phyloP scores from a whole-genome alignment of 2,888 invertebrate species.

The Cryptosula pallasiana region DNA sequence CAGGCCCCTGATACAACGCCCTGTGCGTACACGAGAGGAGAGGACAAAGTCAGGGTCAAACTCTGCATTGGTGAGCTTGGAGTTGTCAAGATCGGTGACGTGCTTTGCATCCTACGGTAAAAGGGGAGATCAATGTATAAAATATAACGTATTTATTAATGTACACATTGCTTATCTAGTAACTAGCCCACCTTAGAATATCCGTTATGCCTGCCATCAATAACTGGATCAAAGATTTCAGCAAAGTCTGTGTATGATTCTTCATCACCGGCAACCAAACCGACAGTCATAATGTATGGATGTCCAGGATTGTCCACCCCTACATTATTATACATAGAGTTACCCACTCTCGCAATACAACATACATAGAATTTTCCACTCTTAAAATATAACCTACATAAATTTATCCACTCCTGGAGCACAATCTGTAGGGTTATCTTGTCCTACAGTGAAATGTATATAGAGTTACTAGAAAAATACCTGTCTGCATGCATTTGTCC shows the following conservation, averaged over 20 bases:
- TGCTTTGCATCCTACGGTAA: conserved; percentile 28
- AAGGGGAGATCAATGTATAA: too few relatives aligned
- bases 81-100: conserved; percentile 30
- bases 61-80: conserved; percentile 27
- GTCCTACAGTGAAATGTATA: too few relatives aligned
- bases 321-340: not conserved
- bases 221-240: conserved; percentile 38
- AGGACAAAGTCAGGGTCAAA: conserved; percentile 36
- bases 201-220: conserved; percentile 32
- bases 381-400: too few relatives aligned
- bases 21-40: conserved; percentile 33
- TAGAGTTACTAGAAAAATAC: too few relatives aligned
- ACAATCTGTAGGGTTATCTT: too few relatives aligned
- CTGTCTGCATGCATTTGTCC: conserved; percentile 31
- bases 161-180: too few relatives aligned
- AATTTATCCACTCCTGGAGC: too few relatives aligned
- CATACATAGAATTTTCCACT: too few relatives aligned
- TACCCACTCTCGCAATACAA: not conserved
- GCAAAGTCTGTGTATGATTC: conserved; percentile 39
- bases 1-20: conserved; percentile 32
- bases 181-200: conserved; percentile 29
- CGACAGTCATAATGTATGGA: conserved; percentile 32
- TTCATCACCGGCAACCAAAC: conserved; percentile 40
- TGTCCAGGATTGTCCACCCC: conserved; percentile 30
- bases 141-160: too few relatives aligned